Percentiles rank a stretch among this genome's conserved stretches.
Evolutionary conservation across 2,888 invertebrate genomes (phyloP).

Genomic region (Scaptomyza flava): DNA sequence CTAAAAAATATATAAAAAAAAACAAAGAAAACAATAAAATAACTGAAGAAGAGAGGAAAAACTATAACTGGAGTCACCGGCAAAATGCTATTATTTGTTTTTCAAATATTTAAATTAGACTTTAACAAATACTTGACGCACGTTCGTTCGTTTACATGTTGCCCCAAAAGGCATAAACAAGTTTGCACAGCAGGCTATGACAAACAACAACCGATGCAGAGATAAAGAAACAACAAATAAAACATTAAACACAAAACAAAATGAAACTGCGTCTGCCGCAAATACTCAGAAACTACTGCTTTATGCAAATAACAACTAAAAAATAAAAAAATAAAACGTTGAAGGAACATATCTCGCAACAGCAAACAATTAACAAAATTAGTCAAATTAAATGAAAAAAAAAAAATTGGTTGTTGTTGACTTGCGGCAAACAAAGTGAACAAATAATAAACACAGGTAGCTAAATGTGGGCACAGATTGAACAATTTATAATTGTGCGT

Average conservation of each 20-base stretch:
- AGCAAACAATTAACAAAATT: slow-evolving; percentile 45
- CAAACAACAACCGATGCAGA: slow-evolving; percentile 59
- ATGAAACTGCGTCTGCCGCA: slow-evolving; percentile 34
- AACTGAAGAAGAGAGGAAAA: neutral
- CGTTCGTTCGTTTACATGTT: slow-evolving; percentile 21
- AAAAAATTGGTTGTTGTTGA: slow-evolving; percentile 51
- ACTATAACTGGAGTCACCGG: slow-evolving; percentile 22
- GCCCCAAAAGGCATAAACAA: slow-evolving; percentile 56
- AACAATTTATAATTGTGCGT: slow-evolving; percentile 80
- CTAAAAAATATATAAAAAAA: slow-evolving; percentile 12
- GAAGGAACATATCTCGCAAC: slow-evolving; percentile 4
- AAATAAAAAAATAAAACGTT: too few species aligned
- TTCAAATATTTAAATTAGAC: slow-evolving; percentile 71
- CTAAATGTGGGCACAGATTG: slow-evolving; percentile 59
- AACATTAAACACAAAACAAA: neutral
- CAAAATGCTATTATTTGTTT: slow-evolving; percentile 67
- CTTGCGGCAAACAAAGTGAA: slow-evolving; percentile 45
- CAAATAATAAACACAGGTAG: slow-evolving; percentile 78
- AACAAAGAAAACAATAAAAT: slow-evolving; percentile 30
- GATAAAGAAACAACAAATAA: slow-evolving; percentile 51
- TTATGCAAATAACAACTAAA: neutral
- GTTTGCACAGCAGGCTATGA: slow-evolving; percentile 61
- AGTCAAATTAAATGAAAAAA: slow-evolving; percentile 31
- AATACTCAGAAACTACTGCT: slow-evolving; percentile 43
- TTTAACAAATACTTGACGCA: slow-evolving; percentile 70